phyloP scores from a whole-genome alignment of 2,113 vertebrate species.

The Mesocricetus auratus region DNA sequence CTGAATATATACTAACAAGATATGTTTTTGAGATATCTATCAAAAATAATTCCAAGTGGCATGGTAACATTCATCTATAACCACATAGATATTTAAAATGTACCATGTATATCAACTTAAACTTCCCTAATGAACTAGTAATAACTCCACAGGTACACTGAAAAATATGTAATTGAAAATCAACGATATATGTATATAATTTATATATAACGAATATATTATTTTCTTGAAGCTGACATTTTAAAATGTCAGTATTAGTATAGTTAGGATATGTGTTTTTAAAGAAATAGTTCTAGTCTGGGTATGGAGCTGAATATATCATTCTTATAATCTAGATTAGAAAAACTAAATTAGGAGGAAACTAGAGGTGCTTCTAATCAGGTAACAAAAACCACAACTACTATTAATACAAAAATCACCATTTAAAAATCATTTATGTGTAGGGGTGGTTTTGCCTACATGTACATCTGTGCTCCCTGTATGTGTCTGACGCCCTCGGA shows the following conservation, averaged over 20 bases:
- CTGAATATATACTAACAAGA: neutral
- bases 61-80: neutral
- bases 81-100: slow-evolving; percentile 6
- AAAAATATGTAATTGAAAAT: neutral
- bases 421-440: neutral
- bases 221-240: neutral
- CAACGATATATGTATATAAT: neutral
- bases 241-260: neutral
- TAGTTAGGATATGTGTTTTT: neutral
- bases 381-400: neutral
- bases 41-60: slow-evolving; percentile 24
- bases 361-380: neutral
- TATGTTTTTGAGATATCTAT: neutral
- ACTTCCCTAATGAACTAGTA: neutral
- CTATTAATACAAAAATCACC: neutral
- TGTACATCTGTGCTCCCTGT: no score
- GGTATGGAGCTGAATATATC: neutral
- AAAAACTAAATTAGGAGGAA: neutral
- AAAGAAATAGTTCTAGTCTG: neutral
- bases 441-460: neutral
- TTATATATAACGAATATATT: neutral
- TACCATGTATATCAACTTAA: slow-evolving; percentile 1
- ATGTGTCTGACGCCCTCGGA: neutral
- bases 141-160: neutral
- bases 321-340: neutral